Conservation (phyloP, 2,113 vertebrate genomes). For the Nycticryphes semicollaris region DNA sequence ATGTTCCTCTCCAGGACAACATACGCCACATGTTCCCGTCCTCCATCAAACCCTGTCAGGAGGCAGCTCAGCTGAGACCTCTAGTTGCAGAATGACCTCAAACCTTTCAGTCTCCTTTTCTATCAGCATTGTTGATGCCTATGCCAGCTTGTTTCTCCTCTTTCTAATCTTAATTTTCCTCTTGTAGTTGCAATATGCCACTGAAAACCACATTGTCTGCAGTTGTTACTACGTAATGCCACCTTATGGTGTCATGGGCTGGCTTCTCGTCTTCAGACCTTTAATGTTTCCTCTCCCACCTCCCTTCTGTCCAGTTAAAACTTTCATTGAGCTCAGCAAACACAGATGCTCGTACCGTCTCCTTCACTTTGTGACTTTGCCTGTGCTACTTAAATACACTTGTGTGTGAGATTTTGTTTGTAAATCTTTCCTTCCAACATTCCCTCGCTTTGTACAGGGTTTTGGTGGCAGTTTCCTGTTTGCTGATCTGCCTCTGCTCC, state of each 20-base stretch:
- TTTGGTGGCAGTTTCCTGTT: neutral
- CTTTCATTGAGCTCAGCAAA: neutral
- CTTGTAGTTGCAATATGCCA: neutral
- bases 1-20: neutral
- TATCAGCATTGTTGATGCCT: neutral
- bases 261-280: neutral
- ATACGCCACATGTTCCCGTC: neutral
- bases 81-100: neutral
- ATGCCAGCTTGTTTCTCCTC: neutral
- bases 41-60: neutral
- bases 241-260: neutral
- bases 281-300: neutral
- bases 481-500: neutral
- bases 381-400: neutral
- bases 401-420: neutral
- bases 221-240: neutral
- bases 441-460: neutral
- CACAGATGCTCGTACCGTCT: neutral
- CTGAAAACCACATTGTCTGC: neutral
- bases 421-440: neutral
- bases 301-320: neutral
- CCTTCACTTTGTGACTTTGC: neutral
- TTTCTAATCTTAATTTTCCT: neutral
- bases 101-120: neutral
- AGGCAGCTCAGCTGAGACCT: neutral